phyloP scores from a whole-genome alignment of 2,797 vertebrate genomes.

The Podarcis siculus region DNA sequence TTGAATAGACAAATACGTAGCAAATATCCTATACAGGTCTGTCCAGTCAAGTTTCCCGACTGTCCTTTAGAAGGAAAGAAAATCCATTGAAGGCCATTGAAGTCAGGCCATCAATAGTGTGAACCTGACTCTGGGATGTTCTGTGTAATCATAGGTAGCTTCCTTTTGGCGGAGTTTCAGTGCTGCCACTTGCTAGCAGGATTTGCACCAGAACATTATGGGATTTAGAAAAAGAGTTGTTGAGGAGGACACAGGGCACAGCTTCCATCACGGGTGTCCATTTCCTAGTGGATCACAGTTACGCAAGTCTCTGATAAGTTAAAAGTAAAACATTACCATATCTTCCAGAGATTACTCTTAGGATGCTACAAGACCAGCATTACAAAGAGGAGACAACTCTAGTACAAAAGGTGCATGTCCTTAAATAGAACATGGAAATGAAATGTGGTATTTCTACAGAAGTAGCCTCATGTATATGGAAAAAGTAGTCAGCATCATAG shows the following conservation, averaged over 20 bases:
- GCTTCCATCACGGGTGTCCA: constrained; percentile 66
- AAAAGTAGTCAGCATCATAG: neutral
- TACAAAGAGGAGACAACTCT: neutral
- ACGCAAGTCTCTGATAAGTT: neutral
- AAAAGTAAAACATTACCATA: too few species aligned
- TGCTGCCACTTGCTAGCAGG: constrained; percentile 56
- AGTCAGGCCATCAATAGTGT: neutral
- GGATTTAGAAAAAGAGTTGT: constrained; percentile 62
- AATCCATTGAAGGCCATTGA: neutral
- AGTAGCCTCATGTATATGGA: neutral
- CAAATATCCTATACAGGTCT: neutral
- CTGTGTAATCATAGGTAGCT: neutral
- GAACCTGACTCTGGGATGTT: neutral
- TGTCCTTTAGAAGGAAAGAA: fast-evolving
- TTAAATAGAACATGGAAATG: neutral
- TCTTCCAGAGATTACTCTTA: neutral
- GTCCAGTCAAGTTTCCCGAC: neutral
- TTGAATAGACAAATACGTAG: neutral
- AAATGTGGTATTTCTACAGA: neutral
- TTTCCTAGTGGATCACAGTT: constrained; percentile 34
- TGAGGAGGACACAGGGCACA: constrained; percentile 41
- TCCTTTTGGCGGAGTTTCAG: neutral
- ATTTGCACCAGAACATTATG: constrained; percentile 58
- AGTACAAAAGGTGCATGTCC: neutral
- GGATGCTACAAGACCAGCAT: neutral